Base-by-base conservation (phyloP, 2,797 vertebrate species). In the Pangasius krempfi region DNA sequence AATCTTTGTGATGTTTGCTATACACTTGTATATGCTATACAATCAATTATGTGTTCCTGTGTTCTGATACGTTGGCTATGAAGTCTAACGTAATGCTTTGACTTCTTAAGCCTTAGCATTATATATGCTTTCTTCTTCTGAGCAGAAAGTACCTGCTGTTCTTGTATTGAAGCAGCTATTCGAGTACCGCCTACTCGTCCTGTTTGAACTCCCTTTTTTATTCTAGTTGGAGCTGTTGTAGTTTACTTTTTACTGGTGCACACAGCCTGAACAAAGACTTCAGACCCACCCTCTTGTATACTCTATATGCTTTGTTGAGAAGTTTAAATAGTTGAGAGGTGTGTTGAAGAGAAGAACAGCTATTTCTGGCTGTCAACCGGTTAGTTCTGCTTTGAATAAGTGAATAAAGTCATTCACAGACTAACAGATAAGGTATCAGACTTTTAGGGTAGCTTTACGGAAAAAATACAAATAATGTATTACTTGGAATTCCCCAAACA, bases 221-320 rank as follows among this genome's bases (percentile, higher is more conserved):
- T 70, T 85, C 47, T 85, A 22, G 18, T 54, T 22, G 20, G 30
- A 54, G 18, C 82, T 0, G 25, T 68, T 84, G 82, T 84, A 33
- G 64, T 54, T 54, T 70, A 66, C 14, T 54, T 52, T 44, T 54
- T 14, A 22, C 64, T 70, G 27, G 40, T 66, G 60, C 20, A 85
- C 5, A 10, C 54, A 82, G 6, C 20, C 30, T 27, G 33, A 81
- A 84, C 62, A 30, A 84, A 85, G 50, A 84, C n/a, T 54, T 84
- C 30, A 84, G 83, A 84, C 20, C n/a, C 64, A 16, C 83, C 50
- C 64, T 33, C n/a, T 85, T 37, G 64, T 37, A 85, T 70, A 70
- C n/a, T 33, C 33, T 70, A 54, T 4, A 54, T 5, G 58, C 58
- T 64, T 47, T 64, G 54, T 81, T 58, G 54, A 25, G 7, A 80